A percentile compares a stretch with the other conserved stretches of the same genome.
Conservation (phyloP, 1,140 invertebrate species). For the Scaptomyza graminum region DNA sequence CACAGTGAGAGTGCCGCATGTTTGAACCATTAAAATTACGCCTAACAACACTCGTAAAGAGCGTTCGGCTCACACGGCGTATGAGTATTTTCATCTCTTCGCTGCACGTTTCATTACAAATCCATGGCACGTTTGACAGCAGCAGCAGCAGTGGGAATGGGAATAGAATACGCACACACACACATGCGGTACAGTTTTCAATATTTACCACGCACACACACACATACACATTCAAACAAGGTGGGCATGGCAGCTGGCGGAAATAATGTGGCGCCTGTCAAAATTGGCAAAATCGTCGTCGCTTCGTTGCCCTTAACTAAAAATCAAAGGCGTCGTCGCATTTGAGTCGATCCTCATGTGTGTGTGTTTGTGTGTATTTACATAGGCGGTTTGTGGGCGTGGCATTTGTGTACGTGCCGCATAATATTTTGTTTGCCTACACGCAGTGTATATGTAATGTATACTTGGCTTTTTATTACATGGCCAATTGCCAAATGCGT, state of each 20-base stretch:
- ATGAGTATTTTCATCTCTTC: conserved; percentile 65
- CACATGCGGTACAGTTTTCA: conserved; percentile 65
- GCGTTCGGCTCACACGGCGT: conserved; percentile 67
- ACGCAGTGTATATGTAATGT: conserved; percentile 71
- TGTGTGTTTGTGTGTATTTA: neutral
- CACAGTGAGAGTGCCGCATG: conserved; percentile 51
- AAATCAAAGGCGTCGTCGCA: conserved; percentile 67
- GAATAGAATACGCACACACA: conserved; percentile 36
- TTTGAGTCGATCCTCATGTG: conserved; percentile 32
- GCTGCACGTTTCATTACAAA: conserved; percentile 76
- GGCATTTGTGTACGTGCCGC: conserved; percentile 60
- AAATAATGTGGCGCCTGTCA: conserved; percentile 77
- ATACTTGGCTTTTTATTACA: conserved; percentile 69
- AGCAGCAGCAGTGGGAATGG: conserved; percentile 26
- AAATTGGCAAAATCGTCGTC: conserved; percentile 76
- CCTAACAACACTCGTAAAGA: conserved; percentile 76
- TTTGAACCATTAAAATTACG: conserved; percentile 81
- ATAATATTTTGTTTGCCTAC: conserved; percentile 69
- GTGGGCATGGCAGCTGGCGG: conserved; percentile 70
- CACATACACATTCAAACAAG: conserved; percentile 16
- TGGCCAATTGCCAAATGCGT: conserved; percentile 58
- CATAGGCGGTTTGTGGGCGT: conserved; percentile 35
- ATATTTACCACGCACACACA: conserved; percentile 52
- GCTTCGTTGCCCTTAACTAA: conserved; percentile 69
- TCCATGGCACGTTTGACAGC: conserved; percentile 74